Base-by-base conservation (phyloP, 1,140 invertebrate species). In the Stenopsyche tienmushanensis region DNA sequence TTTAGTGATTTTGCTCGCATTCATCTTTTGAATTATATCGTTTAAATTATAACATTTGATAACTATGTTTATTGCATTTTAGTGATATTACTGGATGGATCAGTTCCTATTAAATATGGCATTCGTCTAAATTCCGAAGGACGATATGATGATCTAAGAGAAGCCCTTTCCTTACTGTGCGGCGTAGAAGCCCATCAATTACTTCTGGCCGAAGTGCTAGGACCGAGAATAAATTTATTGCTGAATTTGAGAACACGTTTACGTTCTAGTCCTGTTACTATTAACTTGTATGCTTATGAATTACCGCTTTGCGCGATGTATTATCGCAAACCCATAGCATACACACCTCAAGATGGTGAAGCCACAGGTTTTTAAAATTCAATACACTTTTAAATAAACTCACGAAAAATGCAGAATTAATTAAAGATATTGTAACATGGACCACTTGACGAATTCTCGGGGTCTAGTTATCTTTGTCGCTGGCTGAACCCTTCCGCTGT, bases 51-150 rank as follows among this genome's bases (percentile, higher is more conserved):
- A 24, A 25, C 53, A 60, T 64, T 18, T 62, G 9, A 45, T n/a
- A n/a, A n/a, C 34, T 25, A 47, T 60, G 52, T 65, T 45, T 18
- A 44, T 9, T 59, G 0, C 29, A 45, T 81, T 70, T 21, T 75
- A 89, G 90, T 93, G 8, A 86, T 93, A 65, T 78, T 86, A 17
- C 76, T 92, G 59, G 89, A 93, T 76, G 92, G 91, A 0, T 87
- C 87, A 13, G 84, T 88, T 21, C 92, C 93, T 1, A 82, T 89
- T 0, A 90, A 91, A 73, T 95, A 94, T 75, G 92, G 91, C 0
- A 77, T 94, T 44, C 80, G 91, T 9, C 79, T 93, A 10, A 90
- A 89, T 75, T 88, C 89, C 23, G 91, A 93, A 71, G 89, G 89
- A 67, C 88, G 87, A 34, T 92, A 92, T 71, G 74, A 78, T 5